Evolutionary conservation across 2,888 invertebrate species (phyloP).

Genomic region (Galerucella nymphaeae): DNA sequence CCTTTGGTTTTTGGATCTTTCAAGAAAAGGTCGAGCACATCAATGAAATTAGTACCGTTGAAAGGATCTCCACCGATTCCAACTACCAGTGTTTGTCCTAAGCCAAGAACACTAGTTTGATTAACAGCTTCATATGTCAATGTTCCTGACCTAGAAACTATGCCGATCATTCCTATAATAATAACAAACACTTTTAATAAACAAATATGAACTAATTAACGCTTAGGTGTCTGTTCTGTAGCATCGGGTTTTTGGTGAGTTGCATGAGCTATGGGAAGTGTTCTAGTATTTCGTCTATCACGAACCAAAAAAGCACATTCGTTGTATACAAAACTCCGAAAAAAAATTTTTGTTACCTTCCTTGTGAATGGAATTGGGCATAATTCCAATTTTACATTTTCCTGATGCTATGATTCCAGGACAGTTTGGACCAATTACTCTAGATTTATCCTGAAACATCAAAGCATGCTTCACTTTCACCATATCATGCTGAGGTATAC

Average conservation of each 20-base stretch:
- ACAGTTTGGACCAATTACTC: slow-evolving; percentile 86
- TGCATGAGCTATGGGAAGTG: no score
- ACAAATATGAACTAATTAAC: no score
- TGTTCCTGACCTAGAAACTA: slow-evolving; percentile 73
- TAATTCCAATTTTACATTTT: slow-evolving; percentile 81
- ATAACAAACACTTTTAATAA: not conserved
- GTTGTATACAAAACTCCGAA: no score
- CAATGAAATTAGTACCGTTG: slow-evolving; percentile 83
- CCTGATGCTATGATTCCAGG: slow-evolving; percentile 81
- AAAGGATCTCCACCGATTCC: slow-evolving; percentile 68
- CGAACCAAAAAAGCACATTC: no score
- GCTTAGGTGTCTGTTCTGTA: no score
- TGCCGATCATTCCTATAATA: slow-evolving; percentile 63
- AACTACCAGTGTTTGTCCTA: slow-evolving; percentile 95
- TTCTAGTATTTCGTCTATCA: no score
- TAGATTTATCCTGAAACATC: slow-evolving; percentile 73
- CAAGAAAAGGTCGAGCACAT: slow-evolving; percentile 88
- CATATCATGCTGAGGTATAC: slow-evolving; percentile 77
- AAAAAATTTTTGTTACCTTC: slow-evolving; percentile 68
- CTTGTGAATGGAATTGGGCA: slow-evolving; percentile 86
- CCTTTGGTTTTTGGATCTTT: slow-evolving; percentile 92
- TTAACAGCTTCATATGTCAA: slow-evolving; percentile 83
- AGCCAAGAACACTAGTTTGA: slow-evolving; percentile 77
- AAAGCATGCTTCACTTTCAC: slow-evolving; percentile 77
- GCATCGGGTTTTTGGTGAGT: no score